Evolutionary conservation across 2,888 invertebrate genomes (phyloP).

Genomic region (Cephus rjabovi): DNA sequence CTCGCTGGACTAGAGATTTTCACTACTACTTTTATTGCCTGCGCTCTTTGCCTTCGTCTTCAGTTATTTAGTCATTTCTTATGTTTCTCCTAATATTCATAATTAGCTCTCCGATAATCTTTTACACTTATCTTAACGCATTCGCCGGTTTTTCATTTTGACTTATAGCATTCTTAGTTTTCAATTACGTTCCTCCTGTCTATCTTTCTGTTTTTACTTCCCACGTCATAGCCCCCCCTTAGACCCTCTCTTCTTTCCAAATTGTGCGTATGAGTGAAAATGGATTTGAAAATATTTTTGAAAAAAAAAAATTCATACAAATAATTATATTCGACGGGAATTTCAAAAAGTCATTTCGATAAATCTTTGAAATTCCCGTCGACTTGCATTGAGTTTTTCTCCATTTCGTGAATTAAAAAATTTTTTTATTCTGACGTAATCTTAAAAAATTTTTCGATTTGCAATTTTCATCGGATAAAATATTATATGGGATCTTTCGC

Average conservation of each 20-base stretch:
- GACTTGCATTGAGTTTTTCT: neutral
- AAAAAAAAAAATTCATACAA: neutral
- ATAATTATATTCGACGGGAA: neutral
- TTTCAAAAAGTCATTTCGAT: neutral
- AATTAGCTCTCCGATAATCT: neutral
- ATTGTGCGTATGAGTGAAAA: neutral
- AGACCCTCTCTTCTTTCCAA: no score
- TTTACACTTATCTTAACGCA: neutral
- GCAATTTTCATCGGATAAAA: neutral
- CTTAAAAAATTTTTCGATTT: neutral
- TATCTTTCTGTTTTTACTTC: neutral
- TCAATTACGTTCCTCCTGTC: neutral
- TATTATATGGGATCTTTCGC: neutral
- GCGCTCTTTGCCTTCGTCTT: constrained; percentile 32
- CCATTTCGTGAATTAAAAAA: no score
- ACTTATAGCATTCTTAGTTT: neutral
- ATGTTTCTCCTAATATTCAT: constrained; percentile 10
- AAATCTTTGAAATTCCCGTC: neutral
- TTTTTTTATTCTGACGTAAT: neutral
- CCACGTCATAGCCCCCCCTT: neutral
- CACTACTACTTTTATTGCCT: constrained; percentile 61
- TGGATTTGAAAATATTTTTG: neutral
- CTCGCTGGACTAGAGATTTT: constrained; percentile 66
- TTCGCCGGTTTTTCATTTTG: neutral
- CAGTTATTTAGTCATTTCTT: constrained; percentile 24